Evolutionary conservation across 1,140 invertebrate genomes (phyloP).

Genomic region (Archivesica marissinica): DNA sequence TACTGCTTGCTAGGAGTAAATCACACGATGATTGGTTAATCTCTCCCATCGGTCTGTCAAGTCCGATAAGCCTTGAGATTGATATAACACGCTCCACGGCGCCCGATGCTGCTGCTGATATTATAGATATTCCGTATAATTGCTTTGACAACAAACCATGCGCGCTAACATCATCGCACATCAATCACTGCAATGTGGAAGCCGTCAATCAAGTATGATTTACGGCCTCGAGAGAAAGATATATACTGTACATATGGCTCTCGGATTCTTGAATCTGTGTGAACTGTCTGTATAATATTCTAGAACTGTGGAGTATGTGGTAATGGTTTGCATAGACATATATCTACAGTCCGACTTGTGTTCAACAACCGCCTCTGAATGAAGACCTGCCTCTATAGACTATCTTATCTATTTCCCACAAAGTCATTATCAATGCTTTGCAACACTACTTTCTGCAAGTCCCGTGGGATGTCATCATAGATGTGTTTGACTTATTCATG

Average conservation of each 20-base stretch:
- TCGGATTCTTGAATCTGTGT: not conserved
- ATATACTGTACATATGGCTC: not conserved
- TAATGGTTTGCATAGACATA: too few species aligned
- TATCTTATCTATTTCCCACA: too few species aligned
- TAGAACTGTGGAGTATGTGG: too few species aligned
- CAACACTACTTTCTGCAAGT: too few species aligned
- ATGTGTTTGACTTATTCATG: too few species aligned
- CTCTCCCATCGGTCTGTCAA: constrained; percentile 40
- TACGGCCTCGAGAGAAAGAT: not conserved
- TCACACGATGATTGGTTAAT: constrained; percentile 47
- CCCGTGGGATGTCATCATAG: too few species aligned
- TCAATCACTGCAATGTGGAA: constrained; percentile 52
- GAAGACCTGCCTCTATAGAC: too few species aligned
- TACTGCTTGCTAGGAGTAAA: not conserved
- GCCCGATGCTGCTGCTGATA: constrained; percentile 34
- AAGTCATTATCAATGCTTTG: too few species aligned
- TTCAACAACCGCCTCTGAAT: too few species aligned
- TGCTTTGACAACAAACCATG: constrained; percentile 60
- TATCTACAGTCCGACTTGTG: too few species aligned
- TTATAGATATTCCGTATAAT: constrained; percentile 53
- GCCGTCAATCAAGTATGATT: constrained; percentile 51
- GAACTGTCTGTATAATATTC: too few species aligned
- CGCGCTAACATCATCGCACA: constrained; percentile 30
- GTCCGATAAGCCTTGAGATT: constrained; percentile 53
- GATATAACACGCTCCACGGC: constrained; percentile 50